A percentile compares a stretch with the other conserved stretches of the same genome.
phyloP scores from a whole-genome alignment of 2,113 vertebrate species.

The Herpailurus yagouaroundi region DNA sequence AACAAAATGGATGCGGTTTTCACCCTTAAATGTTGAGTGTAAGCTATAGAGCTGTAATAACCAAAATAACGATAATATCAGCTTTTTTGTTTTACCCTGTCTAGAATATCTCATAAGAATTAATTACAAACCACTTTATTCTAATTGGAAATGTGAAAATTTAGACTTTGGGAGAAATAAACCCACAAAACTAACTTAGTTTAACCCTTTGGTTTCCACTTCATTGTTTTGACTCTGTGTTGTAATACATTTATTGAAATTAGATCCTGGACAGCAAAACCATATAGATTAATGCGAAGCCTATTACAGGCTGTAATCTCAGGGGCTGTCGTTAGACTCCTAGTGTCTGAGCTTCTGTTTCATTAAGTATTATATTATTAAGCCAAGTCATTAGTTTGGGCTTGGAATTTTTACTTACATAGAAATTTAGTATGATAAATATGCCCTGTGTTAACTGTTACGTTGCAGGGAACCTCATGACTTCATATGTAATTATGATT shows the following conservation, averaged over 20 bases:
- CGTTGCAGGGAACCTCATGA: slow-evolving; percentile 79
- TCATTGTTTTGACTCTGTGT: slow-evolving; percentile 80
- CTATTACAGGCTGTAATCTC: neutral
- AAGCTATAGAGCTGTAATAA: slow-evolving; percentile 85
- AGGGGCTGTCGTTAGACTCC: neutral
- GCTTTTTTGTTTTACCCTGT: slow-evolving; percentile 78
- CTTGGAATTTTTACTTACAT: neutral
- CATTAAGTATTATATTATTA: neutral
- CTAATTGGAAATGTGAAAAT: slow-evolving; percentile 79
- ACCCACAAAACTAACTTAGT: slow-evolving; percentile 78
- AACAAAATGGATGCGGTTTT: slow-evolving; percentile 88
- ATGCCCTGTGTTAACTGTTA: slow-evolving; percentile 25
- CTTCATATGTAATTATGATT: slow-evolving; percentile 81
- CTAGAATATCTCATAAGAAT: slow-evolving; percentile 77
- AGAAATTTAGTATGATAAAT: neutral
- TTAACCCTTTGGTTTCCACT: slow-evolving; percentile 91
- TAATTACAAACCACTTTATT: slow-evolving; percentile 78
- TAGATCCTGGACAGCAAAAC: slow-evolving; percentile 47
- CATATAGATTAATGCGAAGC: neutral
- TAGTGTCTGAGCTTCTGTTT: slow-evolving; percentile 25
- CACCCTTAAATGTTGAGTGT: slow-evolving; percentile 86
- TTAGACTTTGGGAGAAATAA: slow-evolving; percentile 79
- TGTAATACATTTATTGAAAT: slow-evolving; percentile 63
- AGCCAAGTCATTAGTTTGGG: neutral
- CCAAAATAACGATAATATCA: slow-evolving; percentile 75